Evolutionary conservation across 2,888 invertebrate genomes (phyloP).

Genomic region (Fragum fragum): DNA sequence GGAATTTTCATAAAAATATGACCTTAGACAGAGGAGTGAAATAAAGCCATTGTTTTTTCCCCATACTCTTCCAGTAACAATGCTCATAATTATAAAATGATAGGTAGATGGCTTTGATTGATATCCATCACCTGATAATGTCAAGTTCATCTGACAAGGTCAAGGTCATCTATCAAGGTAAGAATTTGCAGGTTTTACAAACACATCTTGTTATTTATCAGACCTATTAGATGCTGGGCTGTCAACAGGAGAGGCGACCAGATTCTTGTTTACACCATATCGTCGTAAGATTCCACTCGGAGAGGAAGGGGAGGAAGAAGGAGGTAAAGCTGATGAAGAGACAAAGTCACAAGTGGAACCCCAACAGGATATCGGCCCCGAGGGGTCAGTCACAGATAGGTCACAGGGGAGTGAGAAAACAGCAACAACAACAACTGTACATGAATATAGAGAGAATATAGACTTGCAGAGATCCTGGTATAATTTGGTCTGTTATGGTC

Average conservation of each 20-base stretch:
- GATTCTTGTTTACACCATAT: constrained; percentile 78
- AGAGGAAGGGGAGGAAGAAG: constrained; percentile 69
- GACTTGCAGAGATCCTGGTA: constrained; percentile 78
- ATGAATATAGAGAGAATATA: constrained; percentile 59
- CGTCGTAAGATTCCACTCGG: constrained; percentile 65
- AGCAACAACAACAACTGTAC: constrained; percentile 46
- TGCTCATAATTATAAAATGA: neutral
- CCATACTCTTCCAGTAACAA: no score
- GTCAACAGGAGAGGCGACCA: constrained; percentile 81
- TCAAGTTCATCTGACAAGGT: no score
- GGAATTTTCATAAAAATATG: no score
- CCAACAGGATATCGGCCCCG: constrained; percentile 60
- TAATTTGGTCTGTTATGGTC: constrained; percentile 86
- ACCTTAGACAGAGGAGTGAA: no score
- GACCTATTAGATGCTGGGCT: constrained; percentile 84
- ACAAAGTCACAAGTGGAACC: constrained; percentile 61
- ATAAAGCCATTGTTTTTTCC: no score
- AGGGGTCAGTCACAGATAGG: constrained; percentile 45
- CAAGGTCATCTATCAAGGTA: no score
- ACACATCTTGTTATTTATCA: constrained; percentile 67
- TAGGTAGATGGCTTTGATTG: neutral
- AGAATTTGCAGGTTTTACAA: no score
- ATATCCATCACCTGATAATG: no score
- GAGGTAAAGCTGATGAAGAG: constrained; percentile 60
- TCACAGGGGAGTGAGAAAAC: constrained; percentile 50